A percentile compares a stretch with the other conserved stretches of the same genome.
Evolutionary conservation across 1,140 invertebrate species (phyloP).

Genomic region (Eumeta japonica): DNA sequence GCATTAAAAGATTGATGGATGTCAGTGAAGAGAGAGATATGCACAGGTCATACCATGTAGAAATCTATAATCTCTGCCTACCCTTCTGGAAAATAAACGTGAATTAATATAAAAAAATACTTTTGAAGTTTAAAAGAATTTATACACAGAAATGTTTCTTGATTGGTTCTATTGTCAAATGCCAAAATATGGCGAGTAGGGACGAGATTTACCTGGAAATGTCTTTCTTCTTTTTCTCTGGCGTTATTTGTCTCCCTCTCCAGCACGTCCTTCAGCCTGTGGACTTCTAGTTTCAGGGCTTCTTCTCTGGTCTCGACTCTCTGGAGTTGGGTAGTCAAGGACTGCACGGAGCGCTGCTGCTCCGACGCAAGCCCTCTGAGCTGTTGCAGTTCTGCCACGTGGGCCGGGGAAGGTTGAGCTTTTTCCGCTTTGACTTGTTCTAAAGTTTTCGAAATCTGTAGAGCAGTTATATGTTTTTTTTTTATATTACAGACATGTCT

Average conservation of each 20-base stretch:
- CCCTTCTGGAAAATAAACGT: no score
- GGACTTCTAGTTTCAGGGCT: constrained; percentile 35
- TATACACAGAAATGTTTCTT: no score
- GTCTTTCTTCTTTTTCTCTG: constrained; percentile 34
- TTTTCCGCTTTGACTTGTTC: constrained; percentile 25
- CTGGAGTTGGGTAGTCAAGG: constrained; percentile 33
- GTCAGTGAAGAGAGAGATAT: no score
- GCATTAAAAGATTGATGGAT: no score
- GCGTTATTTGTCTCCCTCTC: constrained; percentile 28
- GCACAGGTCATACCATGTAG: no score
- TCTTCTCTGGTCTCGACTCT: constrained; percentile 39
- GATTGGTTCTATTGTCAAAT: no score
- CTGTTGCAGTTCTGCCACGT: constrained; percentile 39
- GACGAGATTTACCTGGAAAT: constrained; percentile 25
- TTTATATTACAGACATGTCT: no score
- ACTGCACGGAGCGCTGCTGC: constrained; percentile 39
- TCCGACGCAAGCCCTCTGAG: constrained; percentile 33
- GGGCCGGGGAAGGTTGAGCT: constrained; percentile 23
- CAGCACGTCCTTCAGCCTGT: constrained; percentile 37
- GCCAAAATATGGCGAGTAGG: no score
- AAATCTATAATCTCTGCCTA: no score
- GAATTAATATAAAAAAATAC: no score
- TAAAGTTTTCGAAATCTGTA: constrained; percentile 30
- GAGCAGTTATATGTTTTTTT: constrained; percentile 2
- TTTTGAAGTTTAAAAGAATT: no score